phyloP scores from a whole-genome alignment of 2,888 invertebrate genomes.

The Nomada flava region DNA sequence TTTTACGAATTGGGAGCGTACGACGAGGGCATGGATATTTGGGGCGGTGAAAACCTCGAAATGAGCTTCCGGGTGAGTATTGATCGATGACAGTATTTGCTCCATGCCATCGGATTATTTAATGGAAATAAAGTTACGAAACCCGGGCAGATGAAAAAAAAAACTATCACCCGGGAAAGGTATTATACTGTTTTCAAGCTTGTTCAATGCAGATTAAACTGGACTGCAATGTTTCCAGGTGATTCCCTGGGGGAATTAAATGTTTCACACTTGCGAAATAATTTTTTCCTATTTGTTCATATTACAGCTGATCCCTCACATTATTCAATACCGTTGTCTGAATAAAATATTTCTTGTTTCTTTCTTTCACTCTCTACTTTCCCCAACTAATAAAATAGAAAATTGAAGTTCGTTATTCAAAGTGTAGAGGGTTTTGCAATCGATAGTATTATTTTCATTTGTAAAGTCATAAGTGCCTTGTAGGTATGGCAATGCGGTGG shows the following conservation, averaged over 20 bases:
- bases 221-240: constrained; percentile 23
- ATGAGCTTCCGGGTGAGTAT: constrained; percentile 95
- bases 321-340: background rate
- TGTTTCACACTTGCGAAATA: background rate
- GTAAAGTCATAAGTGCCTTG: constrained; percentile 70
- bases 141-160: background rate
- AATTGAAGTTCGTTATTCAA: constrained; percentile 21
- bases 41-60: constrained; percentile 98
- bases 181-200: background rate
- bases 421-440: constrained; percentile 21
- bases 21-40: constrained; percentile 99
- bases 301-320: constrained; percentile 25
- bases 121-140: constrained; percentile 1
- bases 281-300: constrained; percentile 17
- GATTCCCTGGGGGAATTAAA: constrained; percentile 10
- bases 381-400: background rate
- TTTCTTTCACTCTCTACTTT: background rate
- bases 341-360: background rate
- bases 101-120: background rate
- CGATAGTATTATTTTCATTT: constrained; percentile 48
- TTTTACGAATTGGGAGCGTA: constrained; percentile 99
- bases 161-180: background rate
- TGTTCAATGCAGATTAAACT: constrained; percentile 19
- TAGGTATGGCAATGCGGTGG: constrained; percentile 99
- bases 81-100: constrained; percentile 10